These are phyloP conservation scores for Eufriesea mexicana DNA, from an alignment of 1,140 invertebrate species.

Conservation along the genomic window DNA sequence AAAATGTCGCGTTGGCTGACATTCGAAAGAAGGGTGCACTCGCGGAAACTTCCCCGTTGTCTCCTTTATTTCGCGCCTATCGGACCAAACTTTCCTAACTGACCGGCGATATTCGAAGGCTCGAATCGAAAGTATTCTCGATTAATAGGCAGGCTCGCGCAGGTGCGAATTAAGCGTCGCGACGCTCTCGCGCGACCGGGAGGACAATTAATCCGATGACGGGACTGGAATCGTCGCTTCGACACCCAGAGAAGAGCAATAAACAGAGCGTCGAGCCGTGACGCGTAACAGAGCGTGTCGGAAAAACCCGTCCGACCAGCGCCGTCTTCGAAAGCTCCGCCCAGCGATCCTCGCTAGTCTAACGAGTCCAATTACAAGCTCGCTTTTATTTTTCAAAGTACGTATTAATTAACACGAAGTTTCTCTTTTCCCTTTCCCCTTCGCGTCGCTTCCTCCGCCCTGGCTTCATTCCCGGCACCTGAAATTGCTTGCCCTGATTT, in stretches of 20 bases:
- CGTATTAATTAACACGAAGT: slow-evolving; percentile 40
- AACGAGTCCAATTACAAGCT: slow-evolving; percentile 28
- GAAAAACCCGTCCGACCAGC: neutral
- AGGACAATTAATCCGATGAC: neutral
- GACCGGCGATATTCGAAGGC: too few relatives aligned
- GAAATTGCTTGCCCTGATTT: neutral
- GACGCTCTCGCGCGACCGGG: too few relatives aligned
- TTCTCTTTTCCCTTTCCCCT: neutral
- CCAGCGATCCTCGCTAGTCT: neutral
- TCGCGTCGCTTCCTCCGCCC: neutral
- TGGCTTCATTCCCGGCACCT: neutral
- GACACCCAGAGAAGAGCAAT: neutral
- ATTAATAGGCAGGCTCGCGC: too few relatives aligned
- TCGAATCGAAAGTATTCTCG: too few relatives aligned
- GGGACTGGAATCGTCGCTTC: neutral
- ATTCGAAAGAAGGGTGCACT: neutral
- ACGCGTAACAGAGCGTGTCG: neutral
- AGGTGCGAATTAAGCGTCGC: too few relatives aligned
- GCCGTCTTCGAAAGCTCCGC: neutral
- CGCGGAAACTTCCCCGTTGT: too few relatives aligned
- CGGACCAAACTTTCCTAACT: too few relatives aligned
- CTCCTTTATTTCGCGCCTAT: too few relatives aligned
- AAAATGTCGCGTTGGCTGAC: neutral
- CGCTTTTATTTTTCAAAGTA: slow-evolving; percentile 12
- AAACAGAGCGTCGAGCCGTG: neutral